These are phyloP conservation scores for Balearica regulorum DNA, from an alignment of 2,797 vertebrate genomes.

Conservation along the genomic window DNA sequence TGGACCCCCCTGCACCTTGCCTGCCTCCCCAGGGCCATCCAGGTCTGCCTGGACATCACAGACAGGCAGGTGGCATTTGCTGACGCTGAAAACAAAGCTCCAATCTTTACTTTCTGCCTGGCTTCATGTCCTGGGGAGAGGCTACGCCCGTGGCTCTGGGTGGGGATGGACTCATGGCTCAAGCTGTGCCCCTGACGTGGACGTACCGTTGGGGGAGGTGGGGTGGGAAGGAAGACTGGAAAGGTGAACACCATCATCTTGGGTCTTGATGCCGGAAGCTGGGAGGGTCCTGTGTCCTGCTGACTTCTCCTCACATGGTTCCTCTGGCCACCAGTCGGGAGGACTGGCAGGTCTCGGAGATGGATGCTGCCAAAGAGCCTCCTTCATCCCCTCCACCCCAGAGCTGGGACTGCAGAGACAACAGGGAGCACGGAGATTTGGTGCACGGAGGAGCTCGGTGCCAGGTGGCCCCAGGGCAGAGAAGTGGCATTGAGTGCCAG, in stretches of 20 bases:
- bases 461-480: not conserved
- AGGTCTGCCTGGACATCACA: slow-evolving; percentile 67
- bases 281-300: not conserved
- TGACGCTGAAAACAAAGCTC: not conserved
- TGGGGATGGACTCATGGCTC: slow-evolving; percentile 3
- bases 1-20: slow-evolving; percentile 67
- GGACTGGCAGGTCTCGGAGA: not conserved
- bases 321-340: not conserved
- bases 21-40: slow-evolving; percentile 60
- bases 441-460: not conserved
- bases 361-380: not conserved
- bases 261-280: not conserved
- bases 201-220: too few species aligned
- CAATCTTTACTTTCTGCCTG: slow-evolving; percentile 14
- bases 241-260: fast-evolving
- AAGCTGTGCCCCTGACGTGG: not conserved
- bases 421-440: fast-evolving
- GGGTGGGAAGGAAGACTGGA: not conserved
- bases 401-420: not conserved
- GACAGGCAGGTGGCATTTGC: not conserved
- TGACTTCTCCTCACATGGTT: not conserved
- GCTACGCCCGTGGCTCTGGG: slow-evolving; percentile 11
- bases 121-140: not conserved
- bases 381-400: not conserved
- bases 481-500: fast-evolving